Evolutionary conservation across 2,888 invertebrate species (phyloP), one percentile per base, ranked within the genome.

Genomic region (Chrysina gloriosa): DNA sequence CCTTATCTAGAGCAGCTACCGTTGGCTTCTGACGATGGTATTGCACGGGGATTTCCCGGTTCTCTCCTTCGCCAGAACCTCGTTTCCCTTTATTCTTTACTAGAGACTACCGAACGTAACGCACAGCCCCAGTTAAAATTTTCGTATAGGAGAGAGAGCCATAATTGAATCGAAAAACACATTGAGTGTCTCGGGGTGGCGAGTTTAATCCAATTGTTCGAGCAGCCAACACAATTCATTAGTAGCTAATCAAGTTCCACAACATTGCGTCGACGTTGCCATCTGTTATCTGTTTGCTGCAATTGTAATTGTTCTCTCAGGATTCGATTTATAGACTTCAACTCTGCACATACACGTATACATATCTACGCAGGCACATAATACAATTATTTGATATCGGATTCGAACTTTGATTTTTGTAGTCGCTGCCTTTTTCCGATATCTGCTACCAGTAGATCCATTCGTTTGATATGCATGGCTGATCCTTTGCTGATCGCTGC

Each of bases 211-310:
- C 79, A 78, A 80, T 79, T 78, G 79, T 79, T 70, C 77, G 76
- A 70, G 69, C 75, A 75, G 77, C 75, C 77, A 75, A 77, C 78
- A 77, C 79, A 78, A 80, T 80, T 80, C 80, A 80, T 80, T 80
- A 80, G 79, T 71, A 78, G 76, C 80, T 79, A 80, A 80, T 80
- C 80, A 80, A 78, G 80, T 80, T 79, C 79, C 80, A 79, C 80
- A 80, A 79, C 80, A 79, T 78, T 78, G 79, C 77, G 76, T 74
- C 73, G 72, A 71, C 74, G 72, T 74, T 70, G 72, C 75, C 79
- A 77, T 78, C 79, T 78, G 80, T 76, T 79, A 79, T 79, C 79
- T 76, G 76, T 77, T 74, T 72, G 71, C 70, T 75, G 75, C 77
- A 76, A 74, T 72, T 76, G 76, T 76, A 77, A 77, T 77, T 78